Conservation (phyloP, 2,888 invertebrate genomes). For the Coecobrya sp. region DNA sequence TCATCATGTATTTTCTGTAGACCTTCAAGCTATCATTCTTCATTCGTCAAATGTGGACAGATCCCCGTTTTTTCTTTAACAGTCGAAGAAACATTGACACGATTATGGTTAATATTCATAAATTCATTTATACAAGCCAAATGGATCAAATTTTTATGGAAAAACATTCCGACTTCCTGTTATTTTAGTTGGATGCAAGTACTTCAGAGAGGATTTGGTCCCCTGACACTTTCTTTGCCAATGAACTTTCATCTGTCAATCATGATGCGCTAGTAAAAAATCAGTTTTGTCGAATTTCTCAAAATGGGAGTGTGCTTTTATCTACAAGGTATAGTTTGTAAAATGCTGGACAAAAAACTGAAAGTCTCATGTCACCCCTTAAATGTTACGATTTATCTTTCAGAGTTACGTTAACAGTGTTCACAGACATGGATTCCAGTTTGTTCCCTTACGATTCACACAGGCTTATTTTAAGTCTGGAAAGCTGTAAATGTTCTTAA, state of each 20-base stretch:
- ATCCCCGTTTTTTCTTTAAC: conserved; percentile 55
- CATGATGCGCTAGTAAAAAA: conserved; percentile 42
- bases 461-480: conserved; percentile 11
- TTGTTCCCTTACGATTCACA: conserved; percentile 59
- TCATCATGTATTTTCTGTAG: neutral
- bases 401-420: conserved; percentile 55
- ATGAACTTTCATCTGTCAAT: neutral
- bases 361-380: too few relatives aligned
- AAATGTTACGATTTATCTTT: too few relatives aligned
- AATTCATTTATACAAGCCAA: neutral
- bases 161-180: neutral
- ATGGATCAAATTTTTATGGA: neutral
- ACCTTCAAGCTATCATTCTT: conserved; percentile 54
- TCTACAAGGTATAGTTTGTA: conserved; percentile 50
- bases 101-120: conserved; percentile 21
- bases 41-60: conserved; percentile 61
- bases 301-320: conserved; percentile 51
- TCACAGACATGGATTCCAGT: conserved; percentile 19
- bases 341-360: too few relatives aligned
- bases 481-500: conserved; percentile 39
- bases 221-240: conserved; percentile 55
- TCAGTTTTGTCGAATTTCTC: conserved; percentile 63
- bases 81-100: conserved; percentile 63
- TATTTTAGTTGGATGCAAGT: conserved; percentile 45
- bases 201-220: conserved; percentile 60